These are phyloP conservation scores for Orius insidiosus DNA, from an alignment of 1,140 invertebrate genomes.

Conservation along the genomic window DNA sequence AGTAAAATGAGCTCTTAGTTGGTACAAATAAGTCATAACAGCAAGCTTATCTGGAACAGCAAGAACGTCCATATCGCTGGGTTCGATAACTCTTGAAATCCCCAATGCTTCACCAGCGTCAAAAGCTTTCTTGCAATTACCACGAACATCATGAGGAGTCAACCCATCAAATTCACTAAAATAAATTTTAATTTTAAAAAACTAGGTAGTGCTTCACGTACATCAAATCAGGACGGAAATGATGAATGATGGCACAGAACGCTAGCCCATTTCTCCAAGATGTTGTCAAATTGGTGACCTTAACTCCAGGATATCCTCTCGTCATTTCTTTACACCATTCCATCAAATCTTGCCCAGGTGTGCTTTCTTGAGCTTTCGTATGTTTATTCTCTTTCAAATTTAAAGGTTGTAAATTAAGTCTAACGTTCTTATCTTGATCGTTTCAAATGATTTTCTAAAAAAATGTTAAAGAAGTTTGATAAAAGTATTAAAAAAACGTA, in stretches of 20 bases:
- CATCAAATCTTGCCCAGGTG: slow-evolving; percentile 66
- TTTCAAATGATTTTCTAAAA: slow-evolving; percentile 9
- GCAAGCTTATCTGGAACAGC: slow-evolving; percentile 81
- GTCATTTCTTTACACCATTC: slow-evolving; percentile 87
- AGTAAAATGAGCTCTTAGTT: slow-evolving; percentile 76
- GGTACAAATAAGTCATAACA: slow-evolving; percentile 92
- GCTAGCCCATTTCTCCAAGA: slow-evolving; percentile 85
- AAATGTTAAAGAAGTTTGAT: neutral
- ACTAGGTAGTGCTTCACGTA: too few species aligned
- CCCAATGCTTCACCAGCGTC: slow-evolving; percentile 75
- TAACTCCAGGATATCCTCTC: slow-evolving; percentile 66
- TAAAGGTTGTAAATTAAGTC: slow-evolving; percentile 22
- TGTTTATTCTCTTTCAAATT: slow-evolving; percentile 18
- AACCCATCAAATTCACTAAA: slow-evolving; percentile 66
- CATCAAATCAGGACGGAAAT: slow-evolving; percentile 78
- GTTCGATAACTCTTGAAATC: slow-evolving; percentile 79
- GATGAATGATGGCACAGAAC: slow-evolving; percentile 84
- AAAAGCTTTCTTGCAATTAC: slow-evolving; percentile 80
- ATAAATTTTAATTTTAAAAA: too few species aligned
- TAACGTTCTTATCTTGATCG: slow-evolving; percentile 17
- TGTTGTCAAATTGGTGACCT: slow-evolving; percentile 76
- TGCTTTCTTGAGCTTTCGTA: slow-evolving; percentile 31
- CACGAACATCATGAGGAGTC: slow-evolving; percentile 68
- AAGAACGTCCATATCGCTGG: slow-evolving; percentile 77
- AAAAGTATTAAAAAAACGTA: slow-evolving; percentile 10